Evolutionary conservation across 92 coral and sea anemone genomes (phyloP), one percentile per base, ranked within the genome.

Genomic region (Metridium senile): DNA sequence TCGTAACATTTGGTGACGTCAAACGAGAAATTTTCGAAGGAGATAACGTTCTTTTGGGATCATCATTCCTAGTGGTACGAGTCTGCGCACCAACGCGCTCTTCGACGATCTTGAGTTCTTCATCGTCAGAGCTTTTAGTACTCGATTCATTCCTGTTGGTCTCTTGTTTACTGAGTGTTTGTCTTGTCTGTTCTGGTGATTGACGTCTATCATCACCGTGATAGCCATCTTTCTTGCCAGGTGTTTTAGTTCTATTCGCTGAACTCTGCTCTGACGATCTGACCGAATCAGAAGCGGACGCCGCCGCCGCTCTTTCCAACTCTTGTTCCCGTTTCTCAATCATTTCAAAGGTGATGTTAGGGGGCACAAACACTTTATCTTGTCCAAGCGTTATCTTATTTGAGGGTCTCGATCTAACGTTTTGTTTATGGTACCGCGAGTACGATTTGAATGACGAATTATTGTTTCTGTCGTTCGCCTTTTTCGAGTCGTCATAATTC

Each of bases 331-430:
- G 77, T 66, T 77, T 85, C 75, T 89, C 91, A 78, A 78, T 85
- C 89, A 86, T 92, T 51, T 89, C 93, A 64, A 92, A 64, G 17
- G 93, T 92, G 22, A 88, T 90, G 52, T 92, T 92, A 1, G 97
- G 97, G 9, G 97, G 97, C 28, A 86, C 85, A 33, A 89, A 92
- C 53, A 89, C 93, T 68, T 87, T 79, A 34, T 89, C 91, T 33
- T 89, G 90, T 29, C 76, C 57, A 1, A 85, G 70, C 0, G 87
- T 62, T 39, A 86, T 86, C 66, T 85, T 74, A 17, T 82, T 82
- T 7, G 74, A 66, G 62, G 72, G 67, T 25, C 90, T 76, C 18
- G 84, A 20, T 17, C 84, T 51, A 1, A 68, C 84, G 23, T 23
- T 62, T 45, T 43, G 80, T 52, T 45, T 29, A 25, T 33, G 77